Conservation (phyloP, 2,113 vertebrate species). For the Paraplagusia blochii region DNA sequence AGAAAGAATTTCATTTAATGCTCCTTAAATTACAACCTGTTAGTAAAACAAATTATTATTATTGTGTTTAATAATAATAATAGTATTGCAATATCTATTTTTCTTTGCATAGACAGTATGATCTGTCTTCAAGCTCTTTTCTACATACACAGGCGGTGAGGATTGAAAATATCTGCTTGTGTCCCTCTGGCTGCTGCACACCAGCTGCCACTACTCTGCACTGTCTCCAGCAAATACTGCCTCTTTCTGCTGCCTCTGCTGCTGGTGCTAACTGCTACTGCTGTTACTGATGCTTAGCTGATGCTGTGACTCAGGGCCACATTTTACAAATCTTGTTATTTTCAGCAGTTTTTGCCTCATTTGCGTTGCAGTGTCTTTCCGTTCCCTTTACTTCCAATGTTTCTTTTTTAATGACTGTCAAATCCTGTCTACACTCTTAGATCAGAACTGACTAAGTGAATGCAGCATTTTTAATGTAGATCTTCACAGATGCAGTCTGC, state of each 20-base stretch:
- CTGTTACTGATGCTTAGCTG: background rate
- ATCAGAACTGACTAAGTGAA: constrained; percentile 1
- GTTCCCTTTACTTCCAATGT: background rate
- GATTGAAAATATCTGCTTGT: constrained; percentile 28
- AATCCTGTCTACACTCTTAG: constrained; percentile 20
- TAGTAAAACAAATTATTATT: too few species aligned
- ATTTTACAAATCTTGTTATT: constrained; percentile 1
- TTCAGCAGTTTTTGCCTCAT: constrained; percentile 8
- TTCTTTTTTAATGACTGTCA: constrained; percentile 7
- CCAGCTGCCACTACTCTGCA: constrained; percentile 7
- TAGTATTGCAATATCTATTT: too few species aligned
- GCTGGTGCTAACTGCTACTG: constrained; percentile 1
- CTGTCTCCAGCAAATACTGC: too few species aligned
- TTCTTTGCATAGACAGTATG: too few species aligned
- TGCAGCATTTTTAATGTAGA: too few species aligned
- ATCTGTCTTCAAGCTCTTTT: constrained; percentile 25
- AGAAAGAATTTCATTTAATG: too few species aligned
- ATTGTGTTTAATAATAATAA: too few species aligned
- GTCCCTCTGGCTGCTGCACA: constrained; percentile 43
- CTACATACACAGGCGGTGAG: constrained; percentile 51
- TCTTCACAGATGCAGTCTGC: too few species aligned
- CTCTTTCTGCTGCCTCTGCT: too few species aligned
- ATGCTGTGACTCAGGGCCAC: background rate
- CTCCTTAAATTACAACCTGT: too few species aligned
- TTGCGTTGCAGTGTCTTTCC: constrained; percentile 16